Evolutionary conservation across 2,888 invertebrate genomes (phyloP).

Genomic region (Selenia dentaria): DNA sequence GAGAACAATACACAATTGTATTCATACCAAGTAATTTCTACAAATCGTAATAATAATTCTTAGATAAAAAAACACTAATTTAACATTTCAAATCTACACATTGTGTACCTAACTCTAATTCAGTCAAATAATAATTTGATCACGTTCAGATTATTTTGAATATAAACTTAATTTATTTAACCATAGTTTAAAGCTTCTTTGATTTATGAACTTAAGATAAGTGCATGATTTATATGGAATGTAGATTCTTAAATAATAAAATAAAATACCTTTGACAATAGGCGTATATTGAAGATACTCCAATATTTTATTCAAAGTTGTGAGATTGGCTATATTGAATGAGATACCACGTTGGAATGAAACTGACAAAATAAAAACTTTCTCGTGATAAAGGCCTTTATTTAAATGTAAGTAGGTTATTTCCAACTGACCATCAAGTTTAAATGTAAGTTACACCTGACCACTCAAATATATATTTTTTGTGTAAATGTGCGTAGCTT

Average conservation of each 20-base stretch:
- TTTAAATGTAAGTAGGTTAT: no score
- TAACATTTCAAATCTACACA: slow-evolving; percentile 38
- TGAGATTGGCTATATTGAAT: no score
- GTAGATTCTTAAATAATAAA: slow-evolving; percentile 13
- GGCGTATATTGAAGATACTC: no score
- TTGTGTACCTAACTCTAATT: slow-evolving; percentile 39
- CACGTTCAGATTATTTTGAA: slow-evolving; percentile 44
- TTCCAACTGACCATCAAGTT: no score
- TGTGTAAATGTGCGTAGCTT: no score
- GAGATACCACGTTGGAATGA: no score
- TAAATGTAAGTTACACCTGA: no score
- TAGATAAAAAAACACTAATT: slow-evolving; percentile 25
- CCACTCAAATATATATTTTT: no score
- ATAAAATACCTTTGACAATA: neutral
- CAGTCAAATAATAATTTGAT: slow-evolving; percentile 53
- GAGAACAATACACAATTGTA: slow-evolving; percentile 18
- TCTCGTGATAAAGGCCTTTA: no score
- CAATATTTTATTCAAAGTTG: no score
- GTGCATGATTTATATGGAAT: slow-evolving; percentile 49
- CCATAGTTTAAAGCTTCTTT: slow-evolving; percentile 78
- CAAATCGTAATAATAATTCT: slow-evolving; percentile 15
- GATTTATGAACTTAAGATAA: slow-evolving; percentile 60
- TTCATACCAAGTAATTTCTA: slow-evolving; percentile 9
- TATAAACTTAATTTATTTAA: slow-evolving; percentile 47
- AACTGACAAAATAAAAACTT: no score